These are phyloP conservation scores for Medauroidea extradentata DNA, from an alignment of 1,140 invertebrate genomes.

Conservation along the genomic window DNA sequence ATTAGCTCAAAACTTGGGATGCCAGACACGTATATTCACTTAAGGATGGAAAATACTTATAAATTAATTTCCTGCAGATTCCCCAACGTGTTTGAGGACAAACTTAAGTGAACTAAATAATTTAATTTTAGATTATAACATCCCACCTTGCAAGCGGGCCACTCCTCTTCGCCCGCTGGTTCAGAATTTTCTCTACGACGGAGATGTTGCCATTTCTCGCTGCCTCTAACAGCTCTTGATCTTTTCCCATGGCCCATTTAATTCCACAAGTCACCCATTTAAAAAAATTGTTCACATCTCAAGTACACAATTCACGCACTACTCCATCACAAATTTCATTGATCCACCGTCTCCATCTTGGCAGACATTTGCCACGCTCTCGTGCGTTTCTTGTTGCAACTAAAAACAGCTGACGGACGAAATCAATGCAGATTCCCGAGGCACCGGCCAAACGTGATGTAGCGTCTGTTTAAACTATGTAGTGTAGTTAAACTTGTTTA, in stretches of 20 bases:
- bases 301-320: slow-evolving; percentile 49
- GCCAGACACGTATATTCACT: no score
- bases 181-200: slow-evolving; percentile 87
- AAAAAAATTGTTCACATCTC: slow-evolving; percentile 49
- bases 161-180: slow-evolving; percentile 83
- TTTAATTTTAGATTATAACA: background rate
- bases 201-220: slow-evolving; percentile 85
- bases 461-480: no score
- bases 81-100: no score
- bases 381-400: slow-evolving; percentile 38
- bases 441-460: no score
- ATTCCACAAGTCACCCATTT: slow-evolving; percentile 42
- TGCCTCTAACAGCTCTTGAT: slow-evolving; percentile 92
- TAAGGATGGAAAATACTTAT: no score
- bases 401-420: slow-evolving; percentile 11
- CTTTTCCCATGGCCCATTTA: slow-evolving; percentile 86
- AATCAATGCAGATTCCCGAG: background rate
- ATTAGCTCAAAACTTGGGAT: no score
- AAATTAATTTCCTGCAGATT: no score
- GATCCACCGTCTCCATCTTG: slow-evolving; percentile 69
- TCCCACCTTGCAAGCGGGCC: slow-evolving; percentile 85
- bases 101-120: no score
- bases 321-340: slow-evolving; percentile 63
- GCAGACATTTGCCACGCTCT: slow-evolving; percentile 45
- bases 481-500: background rate